A percentile compares a stretch with the other conserved stretches of the same genome.
These are phyloP conservation scores for Shargacucullia verbasci DNA, from an alignment of 2,888 invertebrate species.

Conservation along the genomic window DNA sequence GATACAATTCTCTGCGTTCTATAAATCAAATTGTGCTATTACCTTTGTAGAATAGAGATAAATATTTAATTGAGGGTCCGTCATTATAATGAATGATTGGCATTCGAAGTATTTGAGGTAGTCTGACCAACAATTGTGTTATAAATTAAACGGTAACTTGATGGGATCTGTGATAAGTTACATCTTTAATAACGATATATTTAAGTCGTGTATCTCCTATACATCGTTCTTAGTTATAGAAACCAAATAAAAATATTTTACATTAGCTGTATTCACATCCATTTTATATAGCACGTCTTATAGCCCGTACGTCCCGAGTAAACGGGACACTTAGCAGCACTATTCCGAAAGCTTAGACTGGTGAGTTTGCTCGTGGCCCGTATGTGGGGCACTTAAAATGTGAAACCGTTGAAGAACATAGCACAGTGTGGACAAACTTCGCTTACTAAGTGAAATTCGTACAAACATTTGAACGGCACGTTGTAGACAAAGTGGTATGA, in stretches of 20 bases:
- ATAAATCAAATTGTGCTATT: constrained; percentile 15
- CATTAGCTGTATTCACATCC: not conserved
- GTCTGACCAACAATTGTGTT: not conserved
- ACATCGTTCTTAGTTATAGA: no score
- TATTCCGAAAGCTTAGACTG: constrained; percentile 54
- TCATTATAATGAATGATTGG: constrained; percentile 16
- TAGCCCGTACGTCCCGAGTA: constrained; percentile 5
- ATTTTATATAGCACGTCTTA: not conserved
- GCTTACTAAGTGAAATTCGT: constrained; percentile 47
- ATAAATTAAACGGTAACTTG: not conserved
- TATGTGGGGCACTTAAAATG: constrained; percentile 69
- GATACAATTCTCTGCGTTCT: constrained; percentile 2
- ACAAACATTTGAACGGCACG: constrained; percentile 45
- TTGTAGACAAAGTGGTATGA: not conserved
- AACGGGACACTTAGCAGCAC: constrained; percentile 48
- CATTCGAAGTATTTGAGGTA: constrained; percentile 4
- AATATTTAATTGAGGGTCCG: constrained; percentile 29
- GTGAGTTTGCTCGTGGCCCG: constrained; percentile 58
- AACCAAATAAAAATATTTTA: not conserved
- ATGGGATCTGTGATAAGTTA: no score
- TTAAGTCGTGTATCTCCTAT: no score
- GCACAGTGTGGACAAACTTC: constrained; percentile 55
- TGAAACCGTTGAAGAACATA: constrained; percentile 61
- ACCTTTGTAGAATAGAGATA: constrained; percentile 9
- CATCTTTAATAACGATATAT: no score